phyloP scores from a whole-genome alignment of 2,113 vertebrate genomes.

The Cyphomyrus discorhynchus region DNA sequence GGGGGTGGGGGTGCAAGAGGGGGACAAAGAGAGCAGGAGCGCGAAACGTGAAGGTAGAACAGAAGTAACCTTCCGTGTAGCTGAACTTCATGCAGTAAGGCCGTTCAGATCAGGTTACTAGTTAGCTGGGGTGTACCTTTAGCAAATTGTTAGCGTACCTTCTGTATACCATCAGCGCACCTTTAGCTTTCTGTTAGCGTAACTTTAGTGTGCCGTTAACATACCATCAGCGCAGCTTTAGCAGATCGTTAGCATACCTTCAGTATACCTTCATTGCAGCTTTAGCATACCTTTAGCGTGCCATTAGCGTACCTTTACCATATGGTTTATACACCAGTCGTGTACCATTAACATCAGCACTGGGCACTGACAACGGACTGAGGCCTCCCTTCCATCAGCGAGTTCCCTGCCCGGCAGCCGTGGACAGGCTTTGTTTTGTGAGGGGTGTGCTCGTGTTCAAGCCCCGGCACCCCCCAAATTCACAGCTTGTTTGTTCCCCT shows the following conservation, averaged over 20 bases:
- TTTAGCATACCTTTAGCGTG: constrained; percentile 23
- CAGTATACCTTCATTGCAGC: background rate
- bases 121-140: background rate
- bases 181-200: background rate
- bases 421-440: background rate
- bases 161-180: constrained; percentile 31
- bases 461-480: constrained; percentile 19
- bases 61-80: constrained; percentile 16
- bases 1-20: constrained; percentile 58
- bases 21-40: constrained; percentile 47
- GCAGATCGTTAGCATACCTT: background rate
- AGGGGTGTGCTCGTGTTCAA: background rate
- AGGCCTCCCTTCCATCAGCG: background rate
- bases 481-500: constrained; percentile 32
- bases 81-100: background rate
- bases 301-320: background rate
- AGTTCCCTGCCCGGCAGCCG: background rate
- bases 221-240: background rate
- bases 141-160: background rate
- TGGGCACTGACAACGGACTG: background rate
- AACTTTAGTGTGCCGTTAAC: background rate
- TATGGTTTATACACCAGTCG: background rate
- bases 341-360: background rate
- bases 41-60: constrained; percentile 25
- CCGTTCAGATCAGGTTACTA: background rate